A percentile compares a stretch with the other conserved stretches of the same genome.
Evolutionary conservation across 2,797 vertebrate genomes (phyloP).

Genomic region (Acropternis orthonyx): DNA sequence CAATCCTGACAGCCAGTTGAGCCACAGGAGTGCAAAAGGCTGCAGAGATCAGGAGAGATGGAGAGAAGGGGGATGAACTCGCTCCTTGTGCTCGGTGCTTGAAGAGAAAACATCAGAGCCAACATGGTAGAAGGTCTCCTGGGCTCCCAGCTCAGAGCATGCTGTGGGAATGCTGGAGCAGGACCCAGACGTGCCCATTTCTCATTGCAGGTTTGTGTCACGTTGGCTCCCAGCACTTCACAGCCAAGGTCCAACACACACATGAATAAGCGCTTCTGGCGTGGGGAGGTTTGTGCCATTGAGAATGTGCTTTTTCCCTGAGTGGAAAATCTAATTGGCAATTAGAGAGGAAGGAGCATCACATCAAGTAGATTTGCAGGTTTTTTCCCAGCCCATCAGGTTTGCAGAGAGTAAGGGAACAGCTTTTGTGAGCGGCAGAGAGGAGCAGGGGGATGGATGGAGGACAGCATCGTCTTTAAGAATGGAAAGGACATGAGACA

Average conservation of each 20-base stretch:
- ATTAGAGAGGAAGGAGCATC: background rate
- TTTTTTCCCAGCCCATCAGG: background rate
- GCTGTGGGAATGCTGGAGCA: background rate
- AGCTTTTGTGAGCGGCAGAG: background rate
- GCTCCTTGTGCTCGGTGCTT: background rate
- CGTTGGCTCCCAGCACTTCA: background rate
- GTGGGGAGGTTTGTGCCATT: rapidly evolving
- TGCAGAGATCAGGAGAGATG: background rate
- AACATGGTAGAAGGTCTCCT: background rate
- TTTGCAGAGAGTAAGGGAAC: background rate
- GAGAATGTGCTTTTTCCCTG: background rate
- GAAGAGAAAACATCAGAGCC: background rate
- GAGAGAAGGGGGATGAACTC: background rate
- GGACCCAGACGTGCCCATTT: background rate
- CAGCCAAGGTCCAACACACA: background rate
- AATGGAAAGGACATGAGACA: conserved; percentile 65
- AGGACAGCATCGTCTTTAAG: conserved; percentile 40
- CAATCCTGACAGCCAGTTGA: rapidly evolving
- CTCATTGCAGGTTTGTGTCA: background rate
- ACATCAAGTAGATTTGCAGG: background rate
- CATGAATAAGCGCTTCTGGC: rapidly evolving
- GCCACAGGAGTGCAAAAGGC: background rate
- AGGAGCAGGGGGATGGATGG: background rate
- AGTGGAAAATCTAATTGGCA: background rate
- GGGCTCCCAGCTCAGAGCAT: background rate